Conservation (phyloP, 2,113 vertebrate genomes). For the Pseudopipra pipra region DNA sequence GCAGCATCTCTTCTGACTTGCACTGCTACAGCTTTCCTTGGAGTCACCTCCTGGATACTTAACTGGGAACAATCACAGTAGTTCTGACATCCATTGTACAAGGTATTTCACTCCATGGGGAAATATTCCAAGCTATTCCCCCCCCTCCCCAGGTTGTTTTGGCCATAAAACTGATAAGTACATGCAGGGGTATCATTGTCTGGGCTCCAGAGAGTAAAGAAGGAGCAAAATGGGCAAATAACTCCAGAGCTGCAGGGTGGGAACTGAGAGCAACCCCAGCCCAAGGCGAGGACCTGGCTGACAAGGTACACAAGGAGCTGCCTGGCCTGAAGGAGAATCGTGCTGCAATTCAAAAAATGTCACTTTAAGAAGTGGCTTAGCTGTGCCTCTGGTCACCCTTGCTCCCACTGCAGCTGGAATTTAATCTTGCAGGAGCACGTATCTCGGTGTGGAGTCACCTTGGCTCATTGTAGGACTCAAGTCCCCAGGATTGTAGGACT, state of each 20-base stretch:
- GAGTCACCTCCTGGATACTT: neutral
- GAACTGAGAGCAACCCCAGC: neutral
- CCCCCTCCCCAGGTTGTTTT: too few species aligned
- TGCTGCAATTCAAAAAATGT: neutral
- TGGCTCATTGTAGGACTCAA: constrained; percentile 7
- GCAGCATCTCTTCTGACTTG: neutral
- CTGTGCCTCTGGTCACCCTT: constrained; percentile 7
- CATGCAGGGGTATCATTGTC: neutral
- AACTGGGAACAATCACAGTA: neutral
- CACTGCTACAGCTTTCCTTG: neutral
- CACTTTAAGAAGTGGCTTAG: neutral
- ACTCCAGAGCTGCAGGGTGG: neutral
- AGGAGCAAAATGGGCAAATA: neutral
- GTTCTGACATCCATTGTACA: neutral
- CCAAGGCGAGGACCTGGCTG: fast-evolving
- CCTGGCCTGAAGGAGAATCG: neutral
- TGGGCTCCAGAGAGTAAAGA: neutral
- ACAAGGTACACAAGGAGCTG: neutral
- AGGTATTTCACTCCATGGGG: neutral
- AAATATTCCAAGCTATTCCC: neutral
- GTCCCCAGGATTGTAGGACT: constrained; percentile 27
- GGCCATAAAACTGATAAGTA: neutral
- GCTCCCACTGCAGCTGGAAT: constrained; percentile 35
- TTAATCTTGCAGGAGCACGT: constrained; percentile 23
- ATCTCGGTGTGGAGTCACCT: constrained; percentile 16